These are phyloP conservation scores for Sebastiscus tertius DNA, from an alignment of 2,797 vertebrate genomes.

Conservation along the genomic window DNA sequence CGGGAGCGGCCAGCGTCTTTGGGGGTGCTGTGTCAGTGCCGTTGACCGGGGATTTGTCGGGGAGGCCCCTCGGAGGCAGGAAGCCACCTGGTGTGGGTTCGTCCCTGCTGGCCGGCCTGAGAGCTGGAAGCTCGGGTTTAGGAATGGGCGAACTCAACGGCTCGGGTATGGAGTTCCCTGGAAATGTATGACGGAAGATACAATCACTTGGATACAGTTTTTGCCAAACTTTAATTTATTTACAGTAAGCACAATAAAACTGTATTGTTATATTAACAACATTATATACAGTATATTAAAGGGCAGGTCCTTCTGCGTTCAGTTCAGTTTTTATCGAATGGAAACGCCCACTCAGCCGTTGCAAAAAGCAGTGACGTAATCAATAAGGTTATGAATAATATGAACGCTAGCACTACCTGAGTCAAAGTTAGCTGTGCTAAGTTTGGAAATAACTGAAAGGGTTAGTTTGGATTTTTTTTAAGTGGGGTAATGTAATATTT, in stretches of 20 bases:
- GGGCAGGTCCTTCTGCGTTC: too few relatives aligned
- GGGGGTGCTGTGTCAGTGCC: slow-evolving; percentile 83
- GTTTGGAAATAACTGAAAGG: too few relatives aligned
- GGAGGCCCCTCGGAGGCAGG: slow-evolving; percentile 86
- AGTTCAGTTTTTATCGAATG: too few relatives aligned
- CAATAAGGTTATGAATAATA: too few relatives aligned
- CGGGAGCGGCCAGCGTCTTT: slow-evolving; percentile 77
- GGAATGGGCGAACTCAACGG: slow-evolving; percentile 83
- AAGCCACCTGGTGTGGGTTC: slow-evolving; percentile 87
- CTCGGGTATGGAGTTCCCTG: slow-evolving; percentile 88
- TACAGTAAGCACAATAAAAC: background rate
- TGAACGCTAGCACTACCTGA: too few relatives aligned
- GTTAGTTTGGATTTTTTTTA: too few relatives aligned
- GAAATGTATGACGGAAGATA: background rate
- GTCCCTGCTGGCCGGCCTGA: slow-evolving; percentile 88
- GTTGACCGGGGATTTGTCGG: slow-evolving; percentile 89
- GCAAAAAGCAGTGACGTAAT: too few relatives aligned
- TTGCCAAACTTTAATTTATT: background rate
- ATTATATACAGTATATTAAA: background rate
- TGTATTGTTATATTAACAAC: background rate
- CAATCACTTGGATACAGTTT: background rate
- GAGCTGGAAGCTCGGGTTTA: slow-evolving; percentile 88
- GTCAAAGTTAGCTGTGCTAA: too few relatives aligned
- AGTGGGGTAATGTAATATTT: too few relatives aligned
- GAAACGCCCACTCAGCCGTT: too few relatives aligned